These are phyloP conservation scores for Hydropsyche tenuis DNA, from an alignment of 1,140 invertebrate species.

Conservation along the genomic window DNA sequence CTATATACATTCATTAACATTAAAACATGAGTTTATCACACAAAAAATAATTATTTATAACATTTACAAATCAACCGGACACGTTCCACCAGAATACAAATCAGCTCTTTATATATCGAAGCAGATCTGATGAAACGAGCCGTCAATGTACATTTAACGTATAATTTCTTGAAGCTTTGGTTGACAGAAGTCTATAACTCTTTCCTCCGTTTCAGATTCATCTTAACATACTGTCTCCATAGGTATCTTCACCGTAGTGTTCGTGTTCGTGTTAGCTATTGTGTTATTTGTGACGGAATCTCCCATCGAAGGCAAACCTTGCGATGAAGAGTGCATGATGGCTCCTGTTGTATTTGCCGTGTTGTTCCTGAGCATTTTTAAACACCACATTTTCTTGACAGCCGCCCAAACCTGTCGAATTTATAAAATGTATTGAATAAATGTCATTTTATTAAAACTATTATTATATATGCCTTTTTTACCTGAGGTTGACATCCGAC, in stretches of 20 bases:
- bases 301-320: constrained; percentile 78
- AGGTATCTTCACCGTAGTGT: constrained; percentile 54
- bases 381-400: constrained; percentile 70
- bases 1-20: too few species aligned
- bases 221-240: constrained; percentile 65
- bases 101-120: too few species aligned
- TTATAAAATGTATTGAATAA: too few species aligned
- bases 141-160: constrained; percentile 24
- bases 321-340: constrained; percentile 70
- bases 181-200: constrained; percentile 46
- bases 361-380: constrained; percentile 63
- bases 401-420: constrained; percentile 67
- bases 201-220: constrained; percentile 17
- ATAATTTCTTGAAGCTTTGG: constrained; percentile 47
- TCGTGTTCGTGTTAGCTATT: constrained; percentile 64
- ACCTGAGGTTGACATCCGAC: constrained; percentile 87
- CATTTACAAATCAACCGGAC: too few species aligned
- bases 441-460: not conserved
- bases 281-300: constrained; percentile 77
- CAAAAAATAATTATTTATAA: too few species aligned
- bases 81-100: too few species aligned
- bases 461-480: constrained; percentile 40
- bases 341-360: constrained; percentile 66
- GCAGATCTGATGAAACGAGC: not conserved
- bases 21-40: too few species aligned